Percentiles rank a stretch among this genome's conserved stretches.
Evolutionary conservation across 1,140 invertebrate species (phyloP).

Genomic region (Branchinecta lindahli): DNA sequence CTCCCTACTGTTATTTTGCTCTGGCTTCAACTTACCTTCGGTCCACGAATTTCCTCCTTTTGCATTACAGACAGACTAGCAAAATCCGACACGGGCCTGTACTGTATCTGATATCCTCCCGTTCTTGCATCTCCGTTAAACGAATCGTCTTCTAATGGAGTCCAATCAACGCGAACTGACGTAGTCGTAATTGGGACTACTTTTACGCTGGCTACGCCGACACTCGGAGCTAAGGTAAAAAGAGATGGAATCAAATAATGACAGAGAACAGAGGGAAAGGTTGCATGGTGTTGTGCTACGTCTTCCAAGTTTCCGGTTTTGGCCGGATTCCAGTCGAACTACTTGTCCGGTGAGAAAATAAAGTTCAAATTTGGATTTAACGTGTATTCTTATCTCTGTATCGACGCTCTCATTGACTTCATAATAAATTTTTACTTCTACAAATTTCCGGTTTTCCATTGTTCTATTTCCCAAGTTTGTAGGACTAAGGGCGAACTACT

Average conservation of each 20-base stretch:
- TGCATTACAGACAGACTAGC: slow-evolving; percentile 53
- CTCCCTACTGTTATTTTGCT: too few relatives aligned
- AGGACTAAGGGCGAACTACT: too few relatives aligned
- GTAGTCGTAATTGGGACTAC: slow-evolving; percentile 83
- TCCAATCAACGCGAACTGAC: slow-evolving; percentile 73
- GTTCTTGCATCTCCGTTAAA: slow-evolving; percentile 79
- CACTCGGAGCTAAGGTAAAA: slow-evolving; percentile 53
- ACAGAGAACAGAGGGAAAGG: not conserved
- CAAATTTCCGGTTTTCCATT: too few relatives aligned
- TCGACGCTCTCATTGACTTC: too few relatives aligned
- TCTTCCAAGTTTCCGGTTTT: too few relatives aligned
- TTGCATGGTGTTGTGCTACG: too few relatives aligned
- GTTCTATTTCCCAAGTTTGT: too few relatives aligned
- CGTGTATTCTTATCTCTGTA: too few relatives aligned
- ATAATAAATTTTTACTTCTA: too few relatives aligned
- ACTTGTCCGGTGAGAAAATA: too few relatives aligned
- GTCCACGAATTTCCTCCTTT: slow-evolving; percentile 62
- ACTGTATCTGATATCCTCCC: slow-evolving; percentile 72
- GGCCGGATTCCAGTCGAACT: too few relatives aligned
- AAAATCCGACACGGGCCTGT: slow-evolving; percentile 71
- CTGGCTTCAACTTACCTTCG: slow-evolving; percentile 48
- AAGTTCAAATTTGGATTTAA: too few relatives aligned
- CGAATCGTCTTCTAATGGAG: slow-evolving; percentile 48
- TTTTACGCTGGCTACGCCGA: slow-evolving; percentile 58
- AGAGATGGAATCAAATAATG: slow-evolving; percentile 18